Percentiles rank a stretch among this genome's conserved stretches.
Evolutionary conservation across 2,113 vertebrate genomes (phyloP).

Genomic region (Aythya baeri): DNA sequence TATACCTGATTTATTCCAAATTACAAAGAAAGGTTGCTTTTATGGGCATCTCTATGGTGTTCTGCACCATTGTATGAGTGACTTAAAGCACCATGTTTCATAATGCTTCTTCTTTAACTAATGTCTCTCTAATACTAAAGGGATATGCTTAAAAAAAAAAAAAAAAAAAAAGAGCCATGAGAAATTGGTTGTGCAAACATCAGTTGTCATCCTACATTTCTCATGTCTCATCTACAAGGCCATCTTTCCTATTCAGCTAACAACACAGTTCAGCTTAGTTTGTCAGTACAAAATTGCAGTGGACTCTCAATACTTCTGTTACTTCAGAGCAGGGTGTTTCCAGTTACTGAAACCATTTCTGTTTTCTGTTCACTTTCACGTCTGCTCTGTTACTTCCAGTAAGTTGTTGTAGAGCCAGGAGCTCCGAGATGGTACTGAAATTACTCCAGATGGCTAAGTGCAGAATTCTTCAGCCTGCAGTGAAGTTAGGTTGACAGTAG

Average conservation of each 20-base stretch:
- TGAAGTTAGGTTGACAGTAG: neutral
- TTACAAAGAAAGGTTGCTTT: neutral
- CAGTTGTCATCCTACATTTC: fast-evolving
- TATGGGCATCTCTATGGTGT: neutral
- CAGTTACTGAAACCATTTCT: neutral
- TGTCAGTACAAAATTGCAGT: neutral
- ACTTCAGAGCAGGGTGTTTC: neutral
- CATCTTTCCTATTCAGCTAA: neutral
- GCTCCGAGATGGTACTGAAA: neutral
- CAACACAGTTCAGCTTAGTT: neutral
- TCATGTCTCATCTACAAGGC: neutral
- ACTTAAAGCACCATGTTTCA: neutral
- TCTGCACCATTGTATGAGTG: neutral
- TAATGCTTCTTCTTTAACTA: neutral
- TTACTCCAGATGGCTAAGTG: neutral
- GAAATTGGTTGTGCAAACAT: neutral
- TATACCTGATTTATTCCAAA: neutral
- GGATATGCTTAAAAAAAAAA: neutral
- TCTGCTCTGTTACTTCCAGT: neutral
- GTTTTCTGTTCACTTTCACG: neutral
- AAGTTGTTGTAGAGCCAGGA: neutral
- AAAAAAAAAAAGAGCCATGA: neutral
- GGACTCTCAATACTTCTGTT: neutral
- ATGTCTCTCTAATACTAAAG: neutral
- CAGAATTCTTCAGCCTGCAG: neutral